Evolutionary conservation across 1,140 invertebrate species (phyloP), one percentile per base, ranked within the genome.

Genomic region (Vanessa tameamea): DNA sequence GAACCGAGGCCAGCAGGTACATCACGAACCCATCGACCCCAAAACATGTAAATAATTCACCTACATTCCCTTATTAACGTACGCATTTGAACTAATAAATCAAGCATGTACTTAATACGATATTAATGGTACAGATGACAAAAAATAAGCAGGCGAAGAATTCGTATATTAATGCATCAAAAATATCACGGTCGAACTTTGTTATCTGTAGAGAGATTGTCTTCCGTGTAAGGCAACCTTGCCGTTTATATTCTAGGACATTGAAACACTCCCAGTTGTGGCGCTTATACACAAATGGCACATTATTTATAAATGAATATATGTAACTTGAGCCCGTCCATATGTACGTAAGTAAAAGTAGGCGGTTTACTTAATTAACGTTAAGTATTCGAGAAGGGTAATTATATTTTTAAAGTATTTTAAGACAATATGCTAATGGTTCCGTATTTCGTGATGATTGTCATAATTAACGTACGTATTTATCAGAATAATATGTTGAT

Each of bases 191-290:
- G 86, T 80, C 80, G 75, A 68, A 78, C 84, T 87, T 86, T 87
- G 85, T 88, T 77, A 74, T 82, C 79, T 72, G 72, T 77, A 82
- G 77, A 87, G 90, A 89, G 90, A 91, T 87, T 92, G 89, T 92
- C 87, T 92, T 92, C 90, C 90, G 90, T 78, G 79, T 91, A 79
- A 79, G 63, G 82, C 81, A 87, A 77, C 88, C 90, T 90, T 87
- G 87, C 63, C 73, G 69, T 72, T 82, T 67, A 71, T 72, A 82
- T 78, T 78, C 78, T 79, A 84, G 74, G 79, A 86, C 81, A 82
- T 77, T 80, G 80, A 82, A 81, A 78, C 77, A 78, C 78, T 82
- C 81, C 81, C 82, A 80, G 71, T 51, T 72, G 55, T 73, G 26
- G 31, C 53, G 47, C 43, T 65, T 71, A 71, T 75, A 71, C 63